Percentiles rank a stretch among this genome's conserved stretches.
phyloP scores from a whole-genome alignment of 2,888 invertebrate genomes.

The Monopis laevigella region DNA sequence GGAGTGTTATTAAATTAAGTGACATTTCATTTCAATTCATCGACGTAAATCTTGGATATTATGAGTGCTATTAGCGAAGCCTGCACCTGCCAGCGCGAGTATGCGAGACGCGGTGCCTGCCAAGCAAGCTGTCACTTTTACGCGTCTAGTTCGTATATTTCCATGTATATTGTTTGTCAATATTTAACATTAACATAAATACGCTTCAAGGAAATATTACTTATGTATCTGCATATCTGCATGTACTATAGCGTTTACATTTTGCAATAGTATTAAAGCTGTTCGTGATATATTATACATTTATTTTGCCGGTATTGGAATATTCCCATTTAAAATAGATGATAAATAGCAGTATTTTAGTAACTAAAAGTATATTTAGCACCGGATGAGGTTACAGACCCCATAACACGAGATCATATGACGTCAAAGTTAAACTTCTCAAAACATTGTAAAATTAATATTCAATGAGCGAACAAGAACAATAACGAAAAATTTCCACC shows the following conservation, averaged over 20 bases:
- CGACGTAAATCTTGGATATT: conserved; percentile 49
- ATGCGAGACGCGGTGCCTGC: conserved; percentile 25
- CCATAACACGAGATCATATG: too few relatives aligned
- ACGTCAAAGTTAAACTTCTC: too few relatives aligned
- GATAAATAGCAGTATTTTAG: too few relatives aligned
- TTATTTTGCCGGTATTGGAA: too few relatives aligned
- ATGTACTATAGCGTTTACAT: conserved; percentile 34
- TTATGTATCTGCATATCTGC: conserved; percentile 19
- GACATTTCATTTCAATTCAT: conserved; percentile 59
- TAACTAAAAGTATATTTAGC: too few relatives aligned
- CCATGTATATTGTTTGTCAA: conserved; percentile 52
- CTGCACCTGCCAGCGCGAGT: conserved; percentile 34
- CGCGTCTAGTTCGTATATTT: conserved; percentile 47
- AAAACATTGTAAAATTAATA: too few relatives aligned
- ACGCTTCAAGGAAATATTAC: conserved; percentile 40
- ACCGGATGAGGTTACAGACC: too few relatives aligned
- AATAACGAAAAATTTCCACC: too few relatives aligned
- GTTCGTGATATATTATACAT: background rate
- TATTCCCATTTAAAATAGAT: too few relatives aligned
- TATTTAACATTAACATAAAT: conserved; percentile 49
- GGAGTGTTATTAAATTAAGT: conserved; percentile 56
- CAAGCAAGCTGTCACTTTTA: conserved; percentile 40
- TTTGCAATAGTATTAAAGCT: conserved; percentile 37
- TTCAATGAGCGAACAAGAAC: too few relatives aligned
- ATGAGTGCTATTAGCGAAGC: conserved; percentile 41